Percentiles rank a stretch among this genome's conserved stretches.
These are phyloP conservation scores for Myzus persicae DNA, from an alignment of 1,140 invertebrate genomes.

Conservation along the genomic window DNA sequence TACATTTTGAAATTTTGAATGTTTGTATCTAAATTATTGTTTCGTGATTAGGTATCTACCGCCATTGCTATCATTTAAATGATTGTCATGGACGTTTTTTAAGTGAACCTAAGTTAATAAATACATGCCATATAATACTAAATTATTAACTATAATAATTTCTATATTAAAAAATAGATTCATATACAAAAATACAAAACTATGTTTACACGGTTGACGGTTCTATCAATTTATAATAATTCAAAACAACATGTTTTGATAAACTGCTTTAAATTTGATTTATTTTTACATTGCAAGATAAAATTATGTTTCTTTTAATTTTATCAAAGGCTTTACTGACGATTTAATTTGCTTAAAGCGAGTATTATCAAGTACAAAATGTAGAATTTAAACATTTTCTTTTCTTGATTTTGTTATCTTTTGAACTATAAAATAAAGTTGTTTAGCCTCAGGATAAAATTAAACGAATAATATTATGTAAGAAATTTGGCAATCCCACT, in stretches of 20 bases:
- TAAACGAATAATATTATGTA: neutral
- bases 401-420: neutral
- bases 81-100: neutral
- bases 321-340: neutral
- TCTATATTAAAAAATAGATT: neutral
- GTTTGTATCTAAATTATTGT: neutral
- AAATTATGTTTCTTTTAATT: neutral
- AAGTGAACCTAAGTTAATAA: neutral
- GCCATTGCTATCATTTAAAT: neutral
- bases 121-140: neutral
- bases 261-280: neutral
- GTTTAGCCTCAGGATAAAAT: neutral
- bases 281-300: neutral
- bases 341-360: neutral
- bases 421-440: conserved; percentile 27
- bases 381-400: neutral
- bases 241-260: neutral
- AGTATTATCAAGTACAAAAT: neutral
- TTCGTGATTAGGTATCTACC: neutral
- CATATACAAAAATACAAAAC: neutral
- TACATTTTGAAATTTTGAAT: conserved; percentile 1
- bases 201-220: too few relatives aligned
- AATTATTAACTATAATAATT: neutral
- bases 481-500: neutral
- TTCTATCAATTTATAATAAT: neutral